These are phyloP conservation scores for Trinorchestia longiramus DNA, from an alignment of 1,140 invertebrate genomes.

Conservation along the genomic window DNA sequence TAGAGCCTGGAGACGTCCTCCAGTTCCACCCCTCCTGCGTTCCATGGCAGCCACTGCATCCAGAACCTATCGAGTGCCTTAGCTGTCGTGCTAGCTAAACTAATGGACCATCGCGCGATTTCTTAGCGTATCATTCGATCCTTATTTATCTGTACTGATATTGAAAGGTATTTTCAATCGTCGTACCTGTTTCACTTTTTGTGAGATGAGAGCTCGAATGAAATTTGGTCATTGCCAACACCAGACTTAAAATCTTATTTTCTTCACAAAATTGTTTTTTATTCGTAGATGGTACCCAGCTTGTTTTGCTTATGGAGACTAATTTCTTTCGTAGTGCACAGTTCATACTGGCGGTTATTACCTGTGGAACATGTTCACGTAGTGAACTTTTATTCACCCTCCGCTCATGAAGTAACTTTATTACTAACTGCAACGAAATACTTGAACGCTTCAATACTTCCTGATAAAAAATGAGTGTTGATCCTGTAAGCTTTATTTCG, in stretches of 20 bases:
- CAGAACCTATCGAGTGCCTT: background rate
- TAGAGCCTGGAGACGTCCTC: background rate
- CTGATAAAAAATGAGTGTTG: too few species aligned
- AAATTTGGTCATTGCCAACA: background rate
- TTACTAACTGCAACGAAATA: too few species aligned
- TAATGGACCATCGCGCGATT: background rate
- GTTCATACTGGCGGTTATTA: background rate
- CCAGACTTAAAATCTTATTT: background rate
- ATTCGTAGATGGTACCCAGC: background rate
- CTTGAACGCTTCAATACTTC: too few species aligned
- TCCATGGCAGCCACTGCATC: background rate
- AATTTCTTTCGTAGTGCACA: background rate
- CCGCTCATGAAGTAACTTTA: too few species aligned
- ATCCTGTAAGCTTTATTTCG: too few species aligned
- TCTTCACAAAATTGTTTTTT: background rate
- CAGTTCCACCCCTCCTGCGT: background rate
- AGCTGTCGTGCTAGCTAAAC: background rate
- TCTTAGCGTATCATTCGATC: background rate
- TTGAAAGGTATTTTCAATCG: background rate
- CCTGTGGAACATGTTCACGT: too few species aligned
- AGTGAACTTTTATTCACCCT: too few species aligned
- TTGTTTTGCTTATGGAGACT: background rate
- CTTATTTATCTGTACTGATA: background rate
- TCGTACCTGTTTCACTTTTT: background rate
- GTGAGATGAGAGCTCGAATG: background rate